Percentiles rank a stretch among this genome's conserved stretches.
phyloP scores from a whole-genome alignment of 2,797 vertebrate species.

The Streptopelia turtur region DNA sequence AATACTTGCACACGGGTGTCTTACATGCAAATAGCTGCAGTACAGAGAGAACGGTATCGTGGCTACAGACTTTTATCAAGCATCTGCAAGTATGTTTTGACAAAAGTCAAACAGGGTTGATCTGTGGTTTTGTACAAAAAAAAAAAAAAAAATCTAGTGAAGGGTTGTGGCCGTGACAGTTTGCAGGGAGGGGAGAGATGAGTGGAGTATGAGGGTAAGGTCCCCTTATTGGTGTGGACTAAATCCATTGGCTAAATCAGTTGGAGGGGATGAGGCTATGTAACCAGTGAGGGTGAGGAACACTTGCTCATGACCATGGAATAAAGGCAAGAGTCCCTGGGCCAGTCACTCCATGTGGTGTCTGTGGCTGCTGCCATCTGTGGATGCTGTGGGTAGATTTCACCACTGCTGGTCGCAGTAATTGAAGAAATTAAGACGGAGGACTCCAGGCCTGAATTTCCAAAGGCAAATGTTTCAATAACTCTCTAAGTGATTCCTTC shows the following conservation, averaged over 20 bases:
- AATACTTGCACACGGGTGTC: neutral
- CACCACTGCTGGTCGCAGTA: neutral
- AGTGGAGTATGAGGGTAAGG: neutral
- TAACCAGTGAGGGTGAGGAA: neutral
- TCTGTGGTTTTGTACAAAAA: neutral
- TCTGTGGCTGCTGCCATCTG: neutral
- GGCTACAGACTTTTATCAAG: neutral
- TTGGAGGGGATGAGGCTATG: neutral
- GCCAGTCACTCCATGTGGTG: accelerated
- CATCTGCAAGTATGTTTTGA: neutral
- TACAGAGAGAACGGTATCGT: neutral
- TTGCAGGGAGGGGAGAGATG: neutral
- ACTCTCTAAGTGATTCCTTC: neutral
- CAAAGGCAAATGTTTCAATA: neutral
- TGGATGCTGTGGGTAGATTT: neutral
- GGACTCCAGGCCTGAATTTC: neutral
- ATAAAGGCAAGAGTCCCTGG: neutral
- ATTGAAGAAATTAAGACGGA: neutral
- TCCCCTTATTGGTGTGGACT: neutral
- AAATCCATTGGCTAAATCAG: neutral
- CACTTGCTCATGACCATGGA: neutral
- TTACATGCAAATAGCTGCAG: neutral
- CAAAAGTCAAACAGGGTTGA: neutral
- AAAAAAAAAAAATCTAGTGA: neutral
- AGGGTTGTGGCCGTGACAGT: neutral